A percentile compares a stretch with the other conserved stretches of the same genome.
Conservation (phyloP, 2,797 vertebrate species). For the Sebastes diaconus region DNA sequence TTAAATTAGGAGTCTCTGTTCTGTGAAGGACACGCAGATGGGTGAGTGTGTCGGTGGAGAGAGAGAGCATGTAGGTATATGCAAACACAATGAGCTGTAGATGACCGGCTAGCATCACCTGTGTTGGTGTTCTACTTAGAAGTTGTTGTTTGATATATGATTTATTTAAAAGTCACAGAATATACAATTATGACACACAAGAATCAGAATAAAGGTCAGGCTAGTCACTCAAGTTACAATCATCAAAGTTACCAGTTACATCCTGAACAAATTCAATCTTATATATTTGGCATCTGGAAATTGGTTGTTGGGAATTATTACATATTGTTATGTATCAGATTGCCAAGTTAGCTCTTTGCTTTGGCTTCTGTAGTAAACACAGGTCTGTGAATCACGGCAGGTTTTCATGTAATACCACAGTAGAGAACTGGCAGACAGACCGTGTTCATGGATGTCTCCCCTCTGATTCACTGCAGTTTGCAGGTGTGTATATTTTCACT, state of each 20-base stretch:
- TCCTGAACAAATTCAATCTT: too few species aligned
- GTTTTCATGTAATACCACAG: neutral
- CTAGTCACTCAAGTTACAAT: conserved; percentile 7
- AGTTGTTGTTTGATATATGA: neutral
- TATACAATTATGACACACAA: neutral
- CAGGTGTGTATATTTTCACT: neutral
- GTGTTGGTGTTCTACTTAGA: neutral
- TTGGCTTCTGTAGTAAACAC: neutral
- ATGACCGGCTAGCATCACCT: neutral
- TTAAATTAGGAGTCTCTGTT: conserved; percentile 32
- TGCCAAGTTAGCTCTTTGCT: neutral
- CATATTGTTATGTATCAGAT: neutral
- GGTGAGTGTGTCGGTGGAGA: neutral
- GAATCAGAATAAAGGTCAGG: conserved; percentile 23
- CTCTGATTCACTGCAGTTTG: neutral
- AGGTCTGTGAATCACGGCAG: neutral
- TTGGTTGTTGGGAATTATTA: neutral
- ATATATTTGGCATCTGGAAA: neutral
- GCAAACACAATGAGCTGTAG: neutral
- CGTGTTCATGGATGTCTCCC: neutral
- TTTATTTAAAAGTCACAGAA: conserved; percentile 8
- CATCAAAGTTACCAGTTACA: neutral
- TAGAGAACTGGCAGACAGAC: neutral
- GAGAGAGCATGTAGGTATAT: neutral
- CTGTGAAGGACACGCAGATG: conserved; percentile 52